Evolutionary conservation across 2,888 invertebrate species (phyloP), one percentile per base, ranked within the genome.

Genomic region (Lochmaea capreae): DNA sequence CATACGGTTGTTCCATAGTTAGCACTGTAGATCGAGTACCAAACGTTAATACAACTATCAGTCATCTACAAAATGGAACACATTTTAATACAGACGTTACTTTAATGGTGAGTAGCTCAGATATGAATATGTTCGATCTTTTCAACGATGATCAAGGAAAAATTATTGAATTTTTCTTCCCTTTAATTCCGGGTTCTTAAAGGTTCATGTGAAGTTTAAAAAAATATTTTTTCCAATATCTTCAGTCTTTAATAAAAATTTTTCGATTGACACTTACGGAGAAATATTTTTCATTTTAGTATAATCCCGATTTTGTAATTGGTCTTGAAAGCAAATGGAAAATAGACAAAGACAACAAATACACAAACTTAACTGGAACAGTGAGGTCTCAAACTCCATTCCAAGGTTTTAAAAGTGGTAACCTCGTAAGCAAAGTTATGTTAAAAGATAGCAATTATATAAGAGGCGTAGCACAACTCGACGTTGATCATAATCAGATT

Each of bases 261-360:
- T 43, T 10, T 43, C 1, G 43, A 43, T 43, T 43, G 12, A 2
- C 3, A 43, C 43, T 11, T 42, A 42, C 42, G 9, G 8, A 42
- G 8, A 33, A 61, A 33, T 62, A 43, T 39, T 18, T 71, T 73
- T 49, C 16, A 42, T 86, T 90, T 63, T 87, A 92, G 89, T 92
- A 92, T 83, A 89, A 92, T 78, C 92, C 93, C 59, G 90, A 92
- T 71, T 92, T 93, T 61, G 84, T 90, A 0, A 90, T 94, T 67
- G 90, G 92, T 85, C 87, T 93, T 9, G 91, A 91, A 81, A 95
- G 94, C 1, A 89, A 90, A 0, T 95, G 95, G 95, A 88, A 90
- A 14, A 80, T 94, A 1, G 87, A 90, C 49, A 89, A 89, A 70
- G 90, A 90, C 46, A 83, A 83, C 0, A 86, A 86, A 0, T 90